Percentiles rank a stretch among this genome's conserved stretches.
Evolutionary conservation across 1,140 invertebrate genomes (phyloP).

Genomic region (Penaeus japonicus): DNA sequence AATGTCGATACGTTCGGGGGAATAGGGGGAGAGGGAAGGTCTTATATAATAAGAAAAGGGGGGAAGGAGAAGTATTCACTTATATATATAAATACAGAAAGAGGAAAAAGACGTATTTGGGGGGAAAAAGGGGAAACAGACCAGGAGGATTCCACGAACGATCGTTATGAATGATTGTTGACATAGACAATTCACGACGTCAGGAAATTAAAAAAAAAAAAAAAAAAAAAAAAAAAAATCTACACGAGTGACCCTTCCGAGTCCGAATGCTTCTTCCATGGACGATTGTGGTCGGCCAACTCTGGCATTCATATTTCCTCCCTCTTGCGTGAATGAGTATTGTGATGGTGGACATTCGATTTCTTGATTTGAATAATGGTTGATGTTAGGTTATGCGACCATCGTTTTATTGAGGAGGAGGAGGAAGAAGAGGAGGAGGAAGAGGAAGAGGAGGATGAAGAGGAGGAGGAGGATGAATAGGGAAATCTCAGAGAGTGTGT

Average conservation of each 20-base stretch:
- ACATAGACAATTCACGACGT: constrained; percentile 14
- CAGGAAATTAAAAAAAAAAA: background rate
- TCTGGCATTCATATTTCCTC: constrained; percentile 27
- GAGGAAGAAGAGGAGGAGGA: constrained; percentile 3
- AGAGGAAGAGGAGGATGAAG: background rate
- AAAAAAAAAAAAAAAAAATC: background rate
- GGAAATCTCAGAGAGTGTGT: background rate
- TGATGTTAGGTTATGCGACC: constrained; percentile 45
- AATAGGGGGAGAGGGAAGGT: too few relatives aligned
- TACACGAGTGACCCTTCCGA: background rate
- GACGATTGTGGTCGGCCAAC: background rate
- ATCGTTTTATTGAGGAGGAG: background rate
- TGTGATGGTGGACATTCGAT: constrained; percentile 33
- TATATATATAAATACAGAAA: too few relatives aligned
- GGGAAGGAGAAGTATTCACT: too few relatives aligned
- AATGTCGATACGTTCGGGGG: background rate
- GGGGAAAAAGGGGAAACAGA: too few relatives aligned
- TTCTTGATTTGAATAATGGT: constrained; percentile 40
- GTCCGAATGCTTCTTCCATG: background rate
- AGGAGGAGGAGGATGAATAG: constrained; percentile 27
- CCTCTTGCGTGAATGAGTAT: constrained; percentile 36
- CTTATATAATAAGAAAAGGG: too few relatives aligned
- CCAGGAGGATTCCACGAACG: background rate
- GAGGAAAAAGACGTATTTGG: too few relatives aligned
- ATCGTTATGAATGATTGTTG: constrained; percentile 14